Conservation (phyloP, 2,888 invertebrate species). For the Dascillus cervinus region DNA sequence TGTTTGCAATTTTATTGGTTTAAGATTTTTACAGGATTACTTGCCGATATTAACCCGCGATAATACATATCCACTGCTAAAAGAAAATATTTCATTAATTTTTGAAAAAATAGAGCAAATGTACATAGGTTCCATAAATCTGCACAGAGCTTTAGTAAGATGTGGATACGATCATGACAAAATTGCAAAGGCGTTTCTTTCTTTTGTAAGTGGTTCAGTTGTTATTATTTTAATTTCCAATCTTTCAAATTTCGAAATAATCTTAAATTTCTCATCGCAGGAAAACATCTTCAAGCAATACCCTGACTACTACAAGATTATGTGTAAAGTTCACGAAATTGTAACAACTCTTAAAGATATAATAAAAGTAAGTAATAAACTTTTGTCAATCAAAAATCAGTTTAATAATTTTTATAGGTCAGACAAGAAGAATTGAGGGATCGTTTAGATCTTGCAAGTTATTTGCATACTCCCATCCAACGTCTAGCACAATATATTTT, state of each 20-base stretch:
- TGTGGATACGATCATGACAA: slow-evolving; percentile 23
- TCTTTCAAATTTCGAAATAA: no score
- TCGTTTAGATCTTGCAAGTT: slow-evolving; percentile 31
- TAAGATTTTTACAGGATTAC: slow-evolving; percentile 31
- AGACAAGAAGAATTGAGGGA: slow-evolving; percentile 41
- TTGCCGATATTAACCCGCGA: slow-evolving; percentile 26
- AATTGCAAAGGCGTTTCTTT: slow-evolving; percentile 27
- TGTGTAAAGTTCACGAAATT: no score
- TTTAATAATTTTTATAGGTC: slow-evolving; percentile 28
- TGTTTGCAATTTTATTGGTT: no score
- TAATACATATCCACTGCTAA: slow-evolving; percentile 15
- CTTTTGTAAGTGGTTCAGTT: slow-evolving; percentile 32
- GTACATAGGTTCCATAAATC: slow-evolving; percentile 23
- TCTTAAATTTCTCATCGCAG: no score
- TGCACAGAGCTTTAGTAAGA: slow-evolving; percentile 24
- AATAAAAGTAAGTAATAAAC: slow-evolving; percentile 26
- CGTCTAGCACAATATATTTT: slow-evolving; percentile 35
- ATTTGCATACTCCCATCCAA: slow-evolving; percentile 35
- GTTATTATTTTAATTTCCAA: no score
- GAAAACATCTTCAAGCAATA: no score
- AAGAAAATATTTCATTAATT: slow-evolving; percentile 18
- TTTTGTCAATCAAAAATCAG: background rate
- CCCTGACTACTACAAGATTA: no score
- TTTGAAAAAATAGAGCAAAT: slow-evolving; percentile 34
- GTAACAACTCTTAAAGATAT: no score